A percentile compares a stretch with the other conserved stretches of the same genome.
Evolutionary conservation across 1,140 invertebrate genomes (phyloP).

Genomic region (Trissolcus basalis): DNA sequence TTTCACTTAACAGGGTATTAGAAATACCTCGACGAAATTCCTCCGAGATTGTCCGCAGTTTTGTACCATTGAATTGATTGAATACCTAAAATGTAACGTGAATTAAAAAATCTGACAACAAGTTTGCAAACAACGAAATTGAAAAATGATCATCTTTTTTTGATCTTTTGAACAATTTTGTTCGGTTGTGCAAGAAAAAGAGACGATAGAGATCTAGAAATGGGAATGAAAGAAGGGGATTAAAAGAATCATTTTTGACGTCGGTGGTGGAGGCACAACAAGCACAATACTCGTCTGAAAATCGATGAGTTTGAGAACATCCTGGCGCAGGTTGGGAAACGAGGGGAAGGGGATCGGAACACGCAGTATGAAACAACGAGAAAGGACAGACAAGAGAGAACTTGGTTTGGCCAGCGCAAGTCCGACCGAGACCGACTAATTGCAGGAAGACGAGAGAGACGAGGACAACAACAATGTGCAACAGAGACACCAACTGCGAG

Average conservation of each 20-base stretch:
- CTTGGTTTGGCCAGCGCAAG: conserved; percentile 11
- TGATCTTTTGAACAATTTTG: too few species aligned
- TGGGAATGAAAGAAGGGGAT: too few species aligned
- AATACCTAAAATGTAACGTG: too few species aligned
- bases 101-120: too few species aligned
- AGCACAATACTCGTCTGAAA: conserved; percentile 40
- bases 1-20: conserved; percentile 50
- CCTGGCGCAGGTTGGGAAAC: conserved; percentile 50
- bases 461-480: conserved; percentile 27
- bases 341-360: conserved; percentile 14
- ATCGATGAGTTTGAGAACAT: conserved; percentile 61
- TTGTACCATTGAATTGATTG: too few species aligned
- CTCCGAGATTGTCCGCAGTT: too few species aligned
- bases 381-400: conserved; percentile 30
- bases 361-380: conserved; percentile 28
- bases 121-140: too few species aligned
- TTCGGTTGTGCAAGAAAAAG: too few species aligned
- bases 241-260: not conserved
- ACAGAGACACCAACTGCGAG: conserved; percentile 10
- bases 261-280: conserved; percentile 32
- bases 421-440: conserved; percentile 46
- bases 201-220: too few species aligned
- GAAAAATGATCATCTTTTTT: too few species aligned
- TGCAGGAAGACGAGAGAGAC: conserved; percentile 15
- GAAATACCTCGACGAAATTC: not conserved